Base-by-base conservation (phyloP, 1,140 invertebrate species). In the Macrotrachela quadricornifera region DNA sequence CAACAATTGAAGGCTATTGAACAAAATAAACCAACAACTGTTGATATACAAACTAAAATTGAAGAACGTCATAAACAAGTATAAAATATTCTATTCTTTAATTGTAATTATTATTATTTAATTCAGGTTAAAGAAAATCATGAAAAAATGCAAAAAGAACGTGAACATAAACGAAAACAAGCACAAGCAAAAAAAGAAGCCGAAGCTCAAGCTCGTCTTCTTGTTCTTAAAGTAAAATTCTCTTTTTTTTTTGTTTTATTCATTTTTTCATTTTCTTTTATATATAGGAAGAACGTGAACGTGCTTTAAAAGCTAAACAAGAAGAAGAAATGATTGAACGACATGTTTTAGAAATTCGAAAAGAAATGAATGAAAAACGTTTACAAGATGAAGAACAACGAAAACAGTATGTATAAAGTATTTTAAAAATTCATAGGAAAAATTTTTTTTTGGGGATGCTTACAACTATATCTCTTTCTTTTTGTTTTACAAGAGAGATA, bases 61-160 rank as follows among this genome's bases (percentile, higher is more conserved):
- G 55, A 63, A 46, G 53, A 64, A 10, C 30, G 64, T 42, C 64
- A 64, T 47, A 42, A 62, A 55, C 61, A 63, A 57, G 63, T 64
- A 55, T 1, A 10, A 30, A 13, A n/a, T n/a, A n/a, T n/a, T n/a
- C n/a, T n/a, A n/a, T n/a, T n/a, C n/a, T n/a, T n/a, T n/a, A n/a
- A n/a, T n/a, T n/a, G n/a, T n/a, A 46, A 46, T 46, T 46, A 15
- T 45, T 15, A 46, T 55, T 48, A 12, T 46, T 48, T 49, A 13
- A 37, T 57, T n/a, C 41, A 62, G 59, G 65, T 67, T 36, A 67
- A 63, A 57, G 65, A 69, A 54, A 67, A 67, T 46, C 56, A 65
- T 36, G 61, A 65, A 49, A 68, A 63, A 51, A 49, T 64, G 36
- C 57, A 63, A 43, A 56, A 57, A 45, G 63, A 66, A 45, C 46